These are phyloP conservation scores for Anneissia japonica DNA, from an alignment of 35 echinoderm and acorn worm species.

Conservation along the genomic window DNA sequence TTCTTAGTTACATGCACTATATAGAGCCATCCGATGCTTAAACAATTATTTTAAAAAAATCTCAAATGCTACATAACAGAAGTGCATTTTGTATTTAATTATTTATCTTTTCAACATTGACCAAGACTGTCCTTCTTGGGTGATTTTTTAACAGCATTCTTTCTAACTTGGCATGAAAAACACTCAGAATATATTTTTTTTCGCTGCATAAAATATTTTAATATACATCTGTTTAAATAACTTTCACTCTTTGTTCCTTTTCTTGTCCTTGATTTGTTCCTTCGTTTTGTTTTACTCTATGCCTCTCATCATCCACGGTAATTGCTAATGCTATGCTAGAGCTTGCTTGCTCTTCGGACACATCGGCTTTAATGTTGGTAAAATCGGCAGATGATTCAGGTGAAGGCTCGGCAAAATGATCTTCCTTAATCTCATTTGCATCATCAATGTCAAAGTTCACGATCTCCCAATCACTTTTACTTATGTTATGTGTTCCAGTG, in stretches of 20 bases:
- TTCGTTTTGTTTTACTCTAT: neutral
- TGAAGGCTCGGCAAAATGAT: neutral
- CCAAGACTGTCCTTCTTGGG: too few relatives aligned
- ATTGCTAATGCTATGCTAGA: neutral
- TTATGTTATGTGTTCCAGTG: neutral
- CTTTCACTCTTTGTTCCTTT: neutral
- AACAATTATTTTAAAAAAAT: too few relatives aligned
- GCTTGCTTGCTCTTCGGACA: neutral
- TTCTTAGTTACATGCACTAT: too few relatives aligned
- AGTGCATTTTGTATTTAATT: too few relatives aligned
- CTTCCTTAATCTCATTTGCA: neutral
- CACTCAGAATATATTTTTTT: too few relatives aligned
- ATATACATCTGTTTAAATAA: neutral
- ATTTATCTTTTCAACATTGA: too few relatives aligned
- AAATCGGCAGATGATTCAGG: neutral
- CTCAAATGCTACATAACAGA: too few relatives aligned
- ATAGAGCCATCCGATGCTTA: too few relatives aligned
- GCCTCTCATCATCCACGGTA: neutral
- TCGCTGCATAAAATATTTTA: too few relatives aligned
- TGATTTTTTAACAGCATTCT: too few relatives aligned
- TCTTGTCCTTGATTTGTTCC: neutral
- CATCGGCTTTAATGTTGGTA: too few relatives aligned
- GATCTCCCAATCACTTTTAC: neutral
- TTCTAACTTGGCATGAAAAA: too few relatives aligned
- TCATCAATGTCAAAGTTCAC: slow-evolving; percentile 1